Conservation (phyloP, 2,797 vertebrate genomes). For the Darevskia mixta region DNA sequence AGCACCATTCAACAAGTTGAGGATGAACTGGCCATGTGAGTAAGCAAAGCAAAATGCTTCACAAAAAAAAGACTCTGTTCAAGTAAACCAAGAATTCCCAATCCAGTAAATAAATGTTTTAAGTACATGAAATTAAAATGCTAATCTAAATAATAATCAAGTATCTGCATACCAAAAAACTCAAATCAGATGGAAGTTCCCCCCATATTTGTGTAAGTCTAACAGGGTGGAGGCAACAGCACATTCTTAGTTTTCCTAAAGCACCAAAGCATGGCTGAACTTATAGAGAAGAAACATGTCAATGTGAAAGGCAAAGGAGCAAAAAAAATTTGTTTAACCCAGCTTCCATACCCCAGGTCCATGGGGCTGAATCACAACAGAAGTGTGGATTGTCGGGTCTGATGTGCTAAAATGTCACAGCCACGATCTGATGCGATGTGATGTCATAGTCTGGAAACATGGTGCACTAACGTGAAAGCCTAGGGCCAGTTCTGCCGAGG, state of each 20-base stretch:
- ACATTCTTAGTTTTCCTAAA: too few species aligned
- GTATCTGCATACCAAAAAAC: not conserved
- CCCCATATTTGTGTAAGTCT: too few species aligned
- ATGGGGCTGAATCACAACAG: not conserved
- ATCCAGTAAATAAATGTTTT: not conserved
- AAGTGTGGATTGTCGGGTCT: not conserved
- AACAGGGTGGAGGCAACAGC: not conserved
- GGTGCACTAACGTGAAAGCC: too few species aligned
- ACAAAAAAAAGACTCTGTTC: not conserved
- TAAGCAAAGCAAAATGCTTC: not conserved
- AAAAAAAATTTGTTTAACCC: not conserved
- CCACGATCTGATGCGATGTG: too few species aligned
- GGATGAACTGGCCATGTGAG: not conserved
- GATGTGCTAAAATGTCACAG: too few species aligned
- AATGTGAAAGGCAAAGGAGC: not conserved
- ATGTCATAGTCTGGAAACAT: too few species aligned
- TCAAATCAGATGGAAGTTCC: not conserved
- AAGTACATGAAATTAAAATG: not conserved
- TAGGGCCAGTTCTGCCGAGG: too few species aligned
- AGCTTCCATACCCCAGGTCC: not conserved
- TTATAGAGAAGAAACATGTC: too few species aligned
- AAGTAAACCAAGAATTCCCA: not conserved
- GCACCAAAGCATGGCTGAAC: too few species aligned
- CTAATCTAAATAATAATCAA: too few species aligned
- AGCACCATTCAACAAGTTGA: constrained; percentile 28